Conservation (phyloP, 2,888 invertebrate species). For the Molorchus minor region DNA sequence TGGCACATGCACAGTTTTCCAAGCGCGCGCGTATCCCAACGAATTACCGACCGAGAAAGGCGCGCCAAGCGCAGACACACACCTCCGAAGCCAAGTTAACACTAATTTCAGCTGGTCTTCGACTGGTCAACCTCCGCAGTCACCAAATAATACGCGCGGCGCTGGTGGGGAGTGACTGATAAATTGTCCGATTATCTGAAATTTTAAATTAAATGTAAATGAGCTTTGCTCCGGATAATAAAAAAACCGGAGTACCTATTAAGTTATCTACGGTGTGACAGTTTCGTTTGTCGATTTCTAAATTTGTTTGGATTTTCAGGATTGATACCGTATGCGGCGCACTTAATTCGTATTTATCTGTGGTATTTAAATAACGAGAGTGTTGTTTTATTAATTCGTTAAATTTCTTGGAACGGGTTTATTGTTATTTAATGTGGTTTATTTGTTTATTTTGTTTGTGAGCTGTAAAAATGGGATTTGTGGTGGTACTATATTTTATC, state of each 20-base stretch:
- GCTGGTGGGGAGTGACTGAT: constrained; percentile 36
- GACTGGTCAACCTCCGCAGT: constrained; percentile 29
- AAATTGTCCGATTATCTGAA: constrained; percentile 40
- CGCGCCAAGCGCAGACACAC: constrained; percentile 19
- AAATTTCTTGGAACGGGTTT: constrained; percentile 9
- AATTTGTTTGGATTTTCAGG: constrained; percentile 35
- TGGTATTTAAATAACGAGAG: neutral
- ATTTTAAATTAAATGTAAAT: constrained; percentile 43
- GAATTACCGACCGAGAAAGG: constrained; percentile 12
- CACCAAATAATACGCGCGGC: constrained; percentile 37
- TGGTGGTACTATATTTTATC: too few species aligned
- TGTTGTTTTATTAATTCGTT: constrained; percentile 8
- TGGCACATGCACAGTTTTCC: constrained; percentile 13
- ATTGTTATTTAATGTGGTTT: constrained; percentile 11
- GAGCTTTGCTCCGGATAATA: constrained; percentile 35
- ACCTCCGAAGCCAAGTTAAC: constrained; percentile 40
- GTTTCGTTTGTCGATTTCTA: constrained; percentile 30
- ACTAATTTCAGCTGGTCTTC: constrained; percentile 37
- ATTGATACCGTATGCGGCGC: too few species aligned
- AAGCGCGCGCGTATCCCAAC: constrained; percentile 11
- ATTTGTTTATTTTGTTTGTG: constrained; percentile 10
- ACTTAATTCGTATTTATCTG: neutral
- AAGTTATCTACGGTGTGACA: constrained; percentile 38
- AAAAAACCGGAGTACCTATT: constrained; percentile 37
- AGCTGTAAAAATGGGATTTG: constrained; percentile 6